Evolutionary conservation across 1,140 invertebrate species (phyloP), one percentile per base, ranked within the genome.

Genomic region (Dryas iulia): DNA sequence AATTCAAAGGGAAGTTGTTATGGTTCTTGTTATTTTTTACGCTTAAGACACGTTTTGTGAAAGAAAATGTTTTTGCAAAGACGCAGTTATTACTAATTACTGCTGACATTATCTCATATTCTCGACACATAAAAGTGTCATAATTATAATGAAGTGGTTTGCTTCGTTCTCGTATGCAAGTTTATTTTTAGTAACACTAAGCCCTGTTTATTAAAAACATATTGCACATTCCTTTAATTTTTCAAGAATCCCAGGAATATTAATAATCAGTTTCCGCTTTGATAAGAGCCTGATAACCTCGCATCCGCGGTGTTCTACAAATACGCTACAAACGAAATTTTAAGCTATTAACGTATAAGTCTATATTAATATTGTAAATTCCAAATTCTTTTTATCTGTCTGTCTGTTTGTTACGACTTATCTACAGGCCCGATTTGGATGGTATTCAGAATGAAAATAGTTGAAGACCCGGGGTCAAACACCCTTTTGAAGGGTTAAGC

Each of bases 211-310:
- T 33, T 11, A 58, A 59, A 21, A 59, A 31, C 26, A 33, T 21
- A 59, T 62, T 47, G 8, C 39, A 18, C 39, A 18, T 47, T 47
- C 39, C 39, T 47, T 47, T 47, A 47, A 47, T 21, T 47, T 54
- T 60, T 69, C 57, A 59, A 69, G 61, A 69, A 65, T 70, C 47
- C 62, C 61, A 70, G 62, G 68, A 70, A 69, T 60, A 65, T 60
- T 60, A 59, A 35, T 70, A 59, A 56, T 23, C 31, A 53, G 39
- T 70, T 70, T 65, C 68, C 68, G 61, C 62, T 61, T 18, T 62
- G 68, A 70, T 70, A 70, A 70, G 35, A 58, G 30, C 18, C 35
- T 59, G 68, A 70, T 70, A 70, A 70, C 68, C 68, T 70, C 57
- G 62, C 68, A 65, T 70, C 68, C 62, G 68, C 62, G 57, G 62